Base-by-base conservation (phyloP, 1,140 invertebrate genomes). In the Hyphantria cunea region DNA sequence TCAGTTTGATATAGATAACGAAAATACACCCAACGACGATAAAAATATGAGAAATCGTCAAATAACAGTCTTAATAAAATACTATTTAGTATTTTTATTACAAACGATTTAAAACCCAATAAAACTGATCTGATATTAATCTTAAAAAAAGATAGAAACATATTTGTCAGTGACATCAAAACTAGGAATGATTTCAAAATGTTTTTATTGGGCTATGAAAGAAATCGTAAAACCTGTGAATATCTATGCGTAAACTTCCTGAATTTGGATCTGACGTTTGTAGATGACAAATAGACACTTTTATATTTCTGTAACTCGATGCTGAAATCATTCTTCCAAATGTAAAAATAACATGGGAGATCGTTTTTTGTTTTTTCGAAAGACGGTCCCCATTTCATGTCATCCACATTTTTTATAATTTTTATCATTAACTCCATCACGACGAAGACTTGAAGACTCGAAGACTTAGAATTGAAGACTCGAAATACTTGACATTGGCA, bases 131-230 rank as follows among this genome's bases (percentile, higher is more conserved):
- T 37, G 31, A 51, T 11, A 58, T 58, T 32, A 49, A 50, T 51
- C 37, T 60, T 48, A 11, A n/a, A 50, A 41, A 49, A 47, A 59
- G 39, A 33, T 56, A 34, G 33, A 59, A 60, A 60, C 47, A 60
- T 48, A 48, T 51, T 31, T 34, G 42, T 51, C 60, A 25, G 56
- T 64, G 66, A 64, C 56, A 68, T 64, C 55, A 64, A 68, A 60
- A 53, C 51, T 60, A 14, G 55, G 55, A 63, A 68, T 64, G 39
- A 60, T 56, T 64, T 45, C 6, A 59, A 63, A 54, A 63, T 53
- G 13, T 49, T 62, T 68, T 68, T 68, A 68, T 49, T 37, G 56
- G 9, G 17, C 61, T 9, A 68, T 68, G 66, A 68, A 68, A 64
- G 58, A 64, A 52, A 15, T 68, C 61, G 61, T 68, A 60, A 68